Evolutionary conservation across 2,113 vertebrate species (phyloP).

Genomic region (Apaloderma vittatum): DNA sequence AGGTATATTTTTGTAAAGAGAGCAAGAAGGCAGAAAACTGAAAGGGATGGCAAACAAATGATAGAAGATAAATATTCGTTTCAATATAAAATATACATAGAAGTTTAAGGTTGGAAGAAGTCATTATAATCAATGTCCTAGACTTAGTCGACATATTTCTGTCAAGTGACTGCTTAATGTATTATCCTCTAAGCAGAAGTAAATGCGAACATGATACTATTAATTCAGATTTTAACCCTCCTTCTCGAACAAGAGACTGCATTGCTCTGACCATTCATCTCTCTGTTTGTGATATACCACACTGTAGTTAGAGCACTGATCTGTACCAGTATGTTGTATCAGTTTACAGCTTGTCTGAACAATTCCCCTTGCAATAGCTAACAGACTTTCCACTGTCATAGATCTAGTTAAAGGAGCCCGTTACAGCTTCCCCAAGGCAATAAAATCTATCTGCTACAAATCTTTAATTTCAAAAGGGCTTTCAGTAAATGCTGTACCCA

Average conservation of each 20-base stretch:
- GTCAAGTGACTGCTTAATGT: neutral
- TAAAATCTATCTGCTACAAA: slow-evolving; percentile 26
- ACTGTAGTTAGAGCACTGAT: neutral
- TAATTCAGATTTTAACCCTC: neutral
- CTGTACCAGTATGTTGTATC: neutral
- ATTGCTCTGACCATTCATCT: neutral
- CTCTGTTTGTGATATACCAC: slow-evolving; percentile 1
- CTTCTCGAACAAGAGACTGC: neutral
- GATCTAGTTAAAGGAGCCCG: neutral
- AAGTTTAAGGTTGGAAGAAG: neutral
- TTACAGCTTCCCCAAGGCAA: slow-evolving; percentile 14
- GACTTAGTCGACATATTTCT: neutral
- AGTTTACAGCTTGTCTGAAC: slow-evolving; percentile 8
- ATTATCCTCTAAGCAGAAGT: neutral
- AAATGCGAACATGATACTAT: neutral
- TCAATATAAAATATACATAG: neutral
- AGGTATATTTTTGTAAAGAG: neutral
- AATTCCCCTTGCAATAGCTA: slow-evolving; percentile 43
- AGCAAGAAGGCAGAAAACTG: neutral
- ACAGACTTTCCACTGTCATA: slow-evolving; percentile 36
- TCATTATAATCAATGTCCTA: neutral
- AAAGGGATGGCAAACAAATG: neutral
- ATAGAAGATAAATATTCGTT: neutral
- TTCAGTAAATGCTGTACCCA: slow-evolving; percentile 1
- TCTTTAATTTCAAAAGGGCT: neutral